A percentile compares a stretch with the other conserved stretches of the same genome.
phyloP scores from a whole-genome alignment of 2,113 vertebrate species.

The Petromus typicus region DNA sequence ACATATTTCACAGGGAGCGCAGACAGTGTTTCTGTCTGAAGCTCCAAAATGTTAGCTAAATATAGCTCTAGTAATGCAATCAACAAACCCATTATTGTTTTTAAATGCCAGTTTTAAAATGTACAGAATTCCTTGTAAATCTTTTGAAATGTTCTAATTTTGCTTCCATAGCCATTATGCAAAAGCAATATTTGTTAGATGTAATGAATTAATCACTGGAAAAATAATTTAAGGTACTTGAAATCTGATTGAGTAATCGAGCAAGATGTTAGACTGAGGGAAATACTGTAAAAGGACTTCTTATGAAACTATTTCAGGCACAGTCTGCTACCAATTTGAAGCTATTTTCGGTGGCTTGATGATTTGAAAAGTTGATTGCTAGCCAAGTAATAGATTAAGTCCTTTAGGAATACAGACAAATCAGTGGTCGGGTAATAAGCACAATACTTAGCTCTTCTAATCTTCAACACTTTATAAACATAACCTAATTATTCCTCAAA shows the following conservation, averaged over 20 bases:
- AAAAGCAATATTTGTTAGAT: conserved; percentile 60
- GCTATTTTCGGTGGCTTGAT: conserved; percentile 56
- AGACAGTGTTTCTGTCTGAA: neutral
- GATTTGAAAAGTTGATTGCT: conserved; percentile 64
- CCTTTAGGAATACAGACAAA: conserved; percentile 59
- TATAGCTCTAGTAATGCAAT: neutral
- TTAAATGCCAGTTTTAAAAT: neutral
- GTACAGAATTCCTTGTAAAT: conserved; percentile 13
- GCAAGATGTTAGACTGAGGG: conserved; percentile 20
- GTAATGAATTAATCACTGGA: conserved; percentile 66
- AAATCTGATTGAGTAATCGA: conserved; percentile 67
- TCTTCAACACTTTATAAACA: conserved; percentile 75
- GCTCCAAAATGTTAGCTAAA: conserved; percentile 4
- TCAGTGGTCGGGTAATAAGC: conserved; percentile 47
- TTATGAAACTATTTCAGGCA: conserved; percentile 54
- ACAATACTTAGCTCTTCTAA: conserved; percentile 61
- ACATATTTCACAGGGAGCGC: neutral
- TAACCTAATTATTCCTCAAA: conserved; percentile 65
- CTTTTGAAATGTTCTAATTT: conserved; percentile 55
- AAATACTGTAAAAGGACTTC: conserved; percentile 16
- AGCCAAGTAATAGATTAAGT: conserved; percentile 65
- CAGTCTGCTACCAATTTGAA: conserved; percentile 34
- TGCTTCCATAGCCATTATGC: conserved; percentile 48
- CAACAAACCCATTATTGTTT: neutral
- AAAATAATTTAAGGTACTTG: conserved; percentile 66